Base-by-base conservation (phyloP, 2,888 invertebrate species). In the Mycalesis mineus region DNA sequence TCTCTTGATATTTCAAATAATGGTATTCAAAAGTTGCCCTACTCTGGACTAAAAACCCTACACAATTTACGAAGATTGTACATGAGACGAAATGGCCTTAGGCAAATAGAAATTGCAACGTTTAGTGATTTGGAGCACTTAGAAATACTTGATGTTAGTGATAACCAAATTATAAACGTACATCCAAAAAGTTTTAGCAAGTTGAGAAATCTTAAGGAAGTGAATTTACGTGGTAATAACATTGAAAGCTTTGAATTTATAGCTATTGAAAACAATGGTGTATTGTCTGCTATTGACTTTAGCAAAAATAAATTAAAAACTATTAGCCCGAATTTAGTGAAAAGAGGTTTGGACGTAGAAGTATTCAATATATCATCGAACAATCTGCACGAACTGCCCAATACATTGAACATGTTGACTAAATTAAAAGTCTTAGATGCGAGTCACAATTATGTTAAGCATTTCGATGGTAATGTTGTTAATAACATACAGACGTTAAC, bases 291-390 rank as follows among this genome's bases (percentile, higher is more conserved):
- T 51, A 72, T 96, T 39, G 95, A 96, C 76, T 83, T 96, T 17
- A 95, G 95, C 64, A 91, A 92, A 67, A 96, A 96, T 77, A 92
- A 92, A 74, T 77, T 96, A 42, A 92, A 93, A 40, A 93, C 92
- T 69, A 91, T 96, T 61, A 91, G 91, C 1, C 92, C 93, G 1
- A 91, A 90, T 0, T 91, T 92, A 14, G 91, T 95, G 42, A 91
- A 92, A 28, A 88, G 89, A 72, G 92, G 91, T 51, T 90, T 93
- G 62, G 91, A 94, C 44, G 88, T 97, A 45, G 93, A 95, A 80
- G 91, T 92, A 65, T 79, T 97, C 29, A 94, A 96, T 76, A 91
- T 95, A 54, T 96, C 96, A 0, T 93, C 94, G 59, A 97, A 97
- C 77, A 92, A 92, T 56, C 81, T 97, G 50, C 91, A 92, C 15